These are phyloP conservation scores for Prunella himalayana DNA, from an alignment of 2,113 vertebrate genomes.

Conservation along the genomic window DNA sequence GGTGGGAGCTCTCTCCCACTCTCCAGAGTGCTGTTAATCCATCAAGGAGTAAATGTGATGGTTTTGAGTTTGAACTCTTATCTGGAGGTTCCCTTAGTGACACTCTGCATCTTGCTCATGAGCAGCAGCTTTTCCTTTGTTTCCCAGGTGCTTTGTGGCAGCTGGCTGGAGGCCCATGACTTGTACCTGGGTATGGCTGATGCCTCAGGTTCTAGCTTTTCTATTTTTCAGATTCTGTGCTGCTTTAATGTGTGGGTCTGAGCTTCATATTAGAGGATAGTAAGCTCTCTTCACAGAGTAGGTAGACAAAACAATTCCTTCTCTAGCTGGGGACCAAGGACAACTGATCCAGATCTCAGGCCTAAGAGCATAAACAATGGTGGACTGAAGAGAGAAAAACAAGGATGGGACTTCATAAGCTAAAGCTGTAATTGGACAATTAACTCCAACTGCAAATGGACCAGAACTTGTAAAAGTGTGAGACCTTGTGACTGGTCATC, in stretches of 20 bases:
- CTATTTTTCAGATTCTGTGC: not conserved
- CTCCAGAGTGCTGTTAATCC: not conserved
- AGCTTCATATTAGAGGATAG: not conserved
- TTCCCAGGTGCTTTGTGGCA: not conserved
- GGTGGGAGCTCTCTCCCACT: rapidly evolving
- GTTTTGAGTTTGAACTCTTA: not conserved
- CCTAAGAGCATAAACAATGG: not conserved
- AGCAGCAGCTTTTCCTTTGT: not conserved
- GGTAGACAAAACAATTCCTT: not conserved
- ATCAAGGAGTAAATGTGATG: rapidly evolving
- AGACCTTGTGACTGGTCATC: rapidly evolving
- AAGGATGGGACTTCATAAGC: not conserved
- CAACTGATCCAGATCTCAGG: not conserved
- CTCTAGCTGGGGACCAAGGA: not conserved
- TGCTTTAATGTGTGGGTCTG: not conserved
- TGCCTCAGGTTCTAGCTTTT: not conserved
- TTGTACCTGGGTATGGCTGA: not conserved
- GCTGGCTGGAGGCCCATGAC: not conserved
- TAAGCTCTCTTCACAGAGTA: not conserved
- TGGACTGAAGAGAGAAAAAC: not conserved
- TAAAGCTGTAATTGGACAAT: not conserved
- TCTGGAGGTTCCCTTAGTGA: not conserved
- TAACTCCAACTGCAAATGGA: not conserved
- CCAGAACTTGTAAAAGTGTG: not conserved
- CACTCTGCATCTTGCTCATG: rapidly evolving